phyloP scores from a whole-genome alignment of 2,113 vertebrate species.

The Tamias sibiricus region DNA sequence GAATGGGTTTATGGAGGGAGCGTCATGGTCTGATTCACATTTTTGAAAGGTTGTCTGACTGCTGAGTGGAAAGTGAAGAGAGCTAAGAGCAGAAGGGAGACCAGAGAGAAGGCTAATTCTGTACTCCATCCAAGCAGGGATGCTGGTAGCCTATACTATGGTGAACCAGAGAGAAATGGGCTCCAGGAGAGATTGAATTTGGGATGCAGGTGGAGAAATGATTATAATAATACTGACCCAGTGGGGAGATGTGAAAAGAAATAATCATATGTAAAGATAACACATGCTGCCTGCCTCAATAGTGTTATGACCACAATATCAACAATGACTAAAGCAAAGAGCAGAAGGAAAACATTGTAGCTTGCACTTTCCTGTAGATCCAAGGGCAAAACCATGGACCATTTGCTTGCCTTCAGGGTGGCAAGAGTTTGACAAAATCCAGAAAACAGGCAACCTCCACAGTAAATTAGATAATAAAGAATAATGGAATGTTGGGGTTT shows the following conservation, averaged over 20 bases:
- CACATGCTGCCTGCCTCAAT: background rate
- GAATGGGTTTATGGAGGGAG: background rate
- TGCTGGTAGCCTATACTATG: rapidly evolving
- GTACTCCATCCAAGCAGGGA: background rate
- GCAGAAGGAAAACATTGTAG: background rate
- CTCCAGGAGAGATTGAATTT: background rate
- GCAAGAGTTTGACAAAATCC: background rate
- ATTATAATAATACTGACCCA: background rate
- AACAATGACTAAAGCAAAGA: background rate
- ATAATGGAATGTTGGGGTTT: background rate
- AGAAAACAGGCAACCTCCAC: background rate
- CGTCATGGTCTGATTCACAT: background rate
- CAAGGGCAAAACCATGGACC: background rate
- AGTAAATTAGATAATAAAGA: background rate
- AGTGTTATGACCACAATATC: too few relatives aligned
- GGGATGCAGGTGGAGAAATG: background rate
- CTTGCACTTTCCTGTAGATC: background rate
- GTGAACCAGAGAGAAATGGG: background rate
- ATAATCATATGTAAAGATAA: background rate
- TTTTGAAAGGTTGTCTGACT: background rate
- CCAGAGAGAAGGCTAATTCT: background rate
- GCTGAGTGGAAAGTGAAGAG: background rate
- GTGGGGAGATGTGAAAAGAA: background rate
- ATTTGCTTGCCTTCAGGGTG: background rate
- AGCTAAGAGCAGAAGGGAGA: background rate